A percentile compares a stretch with the other conserved stretches of the same genome.
These are phyloP conservation scores for Cheilosia impressa DNA, from an alignment of 2,888 invertebrate genomes.

Conservation along the genomic window DNA sequence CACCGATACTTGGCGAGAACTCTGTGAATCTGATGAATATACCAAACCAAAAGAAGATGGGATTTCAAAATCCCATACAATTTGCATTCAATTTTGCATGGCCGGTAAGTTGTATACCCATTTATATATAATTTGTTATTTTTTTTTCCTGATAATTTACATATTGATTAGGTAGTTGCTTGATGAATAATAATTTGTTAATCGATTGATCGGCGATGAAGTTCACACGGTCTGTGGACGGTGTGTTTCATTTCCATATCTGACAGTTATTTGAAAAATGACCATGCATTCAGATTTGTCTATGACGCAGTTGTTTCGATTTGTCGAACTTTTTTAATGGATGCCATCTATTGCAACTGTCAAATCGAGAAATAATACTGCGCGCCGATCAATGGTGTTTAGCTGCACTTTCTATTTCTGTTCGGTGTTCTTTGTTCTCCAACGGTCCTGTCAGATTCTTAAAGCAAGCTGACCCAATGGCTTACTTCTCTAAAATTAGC, in stretches of 20 bases:
- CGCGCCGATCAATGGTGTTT: too few relatives aligned
- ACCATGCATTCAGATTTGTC: neutral
- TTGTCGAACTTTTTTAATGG: neutral
- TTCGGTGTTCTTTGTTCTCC: neutral
- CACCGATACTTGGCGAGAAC: slow-evolving; percentile 93
- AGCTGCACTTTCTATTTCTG: neutral
- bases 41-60: slow-evolving; percentile 79
- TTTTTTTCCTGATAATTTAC: slow-evolving; percentile 27
- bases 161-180: slow-evolving; percentile 51
- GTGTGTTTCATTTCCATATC: slow-evolving; percentile 24
- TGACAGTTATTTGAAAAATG: slow-evolving; percentile 29
- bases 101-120: slow-evolving; percentile 92
- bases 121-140: slow-evolving; percentile 6
- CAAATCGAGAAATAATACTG: neutral
- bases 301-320: neutral
- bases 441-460: neutral
- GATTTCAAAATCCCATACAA: slow-evolving; percentile 92
- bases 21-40: slow-evolving; percentile 86
- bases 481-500: slow-evolving; percentile 19
- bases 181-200: slow-evolving; percentile 44
- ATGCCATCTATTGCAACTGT: neutral
- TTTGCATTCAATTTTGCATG: slow-evolving; percentile 97
- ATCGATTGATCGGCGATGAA: slow-evolving; percentile 43
- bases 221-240: slow-evolving; percentile 63
- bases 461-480: neutral